Base-by-base conservation (phyloP, 2,113 vertebrate species). In the Blennius ocellaris region DNA sequence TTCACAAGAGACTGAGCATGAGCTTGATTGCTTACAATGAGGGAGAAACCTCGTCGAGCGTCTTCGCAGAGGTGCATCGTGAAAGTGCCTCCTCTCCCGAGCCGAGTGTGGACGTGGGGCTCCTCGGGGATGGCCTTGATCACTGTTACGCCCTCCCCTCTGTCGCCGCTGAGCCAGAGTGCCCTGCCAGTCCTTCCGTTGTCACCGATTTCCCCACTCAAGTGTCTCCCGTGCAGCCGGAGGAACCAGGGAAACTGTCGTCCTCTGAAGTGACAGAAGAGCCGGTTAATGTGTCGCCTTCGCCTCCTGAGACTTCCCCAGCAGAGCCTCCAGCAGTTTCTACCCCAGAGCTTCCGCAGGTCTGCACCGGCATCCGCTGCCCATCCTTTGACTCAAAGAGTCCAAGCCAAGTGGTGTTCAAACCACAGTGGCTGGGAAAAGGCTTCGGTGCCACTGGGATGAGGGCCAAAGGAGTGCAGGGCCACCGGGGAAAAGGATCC, bases 371-470 rank as follows among this genome's bases (percentile, higher is more conserved):
- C 39, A 87, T 91, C 54, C 87, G 56, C 37, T 89, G 87, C 49
- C 92, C 90, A 70, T 90, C 66, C 49, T 85, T 95, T 40, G 90
- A 93, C 47, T 36, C 88, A 1, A 83, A 81, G 48, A 95, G 94
- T 71, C 94, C 94, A 5, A 94, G 94, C 80, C 93, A 94, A 73
- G 76, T 83, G 30, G 89, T 93, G 49, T 95, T 95, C 55, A 95
- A 94, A 69, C 94, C 94, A 0, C 94, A 95, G 87, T 95, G 94
- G 94, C 73, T 95, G 57, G 92, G 93, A 0, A 92, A 92, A 69
- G 93, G 93, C 7, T 94, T 94, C 16, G 93, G 92, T 1, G 49
- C 88, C 0, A 69, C 85, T 1, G 92, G 90, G 10, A 75, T 89
- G 2, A 86, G 90, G 80, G 82, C 89, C 11, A 88, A 87, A 86